Conservation (phyloP, 2,113 vertebrate species). For the Corythaeola cristata region DNA sequence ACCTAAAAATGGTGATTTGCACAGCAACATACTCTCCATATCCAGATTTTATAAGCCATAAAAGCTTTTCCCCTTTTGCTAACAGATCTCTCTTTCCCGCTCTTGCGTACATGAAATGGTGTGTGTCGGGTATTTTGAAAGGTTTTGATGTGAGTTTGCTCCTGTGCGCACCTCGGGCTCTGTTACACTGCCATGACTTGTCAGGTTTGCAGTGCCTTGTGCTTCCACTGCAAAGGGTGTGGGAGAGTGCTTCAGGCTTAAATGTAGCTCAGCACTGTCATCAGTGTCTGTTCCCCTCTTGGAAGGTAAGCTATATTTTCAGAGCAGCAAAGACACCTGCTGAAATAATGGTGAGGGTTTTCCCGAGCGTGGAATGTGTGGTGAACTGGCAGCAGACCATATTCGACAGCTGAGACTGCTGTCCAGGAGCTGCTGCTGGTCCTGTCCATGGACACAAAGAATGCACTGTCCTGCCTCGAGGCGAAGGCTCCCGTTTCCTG, state of each 20-base stretch:
- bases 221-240: background rate
- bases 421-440: background rate
- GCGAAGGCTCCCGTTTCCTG: background rate
- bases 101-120: background rate
- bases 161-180: background rate
- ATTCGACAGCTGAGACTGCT: background rate
- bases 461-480: background rate
- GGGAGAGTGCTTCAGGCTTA: background rate
- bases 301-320: background rate
- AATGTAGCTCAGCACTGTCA: background rate
- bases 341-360: background rate
- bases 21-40: accelerated
- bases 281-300: background rate
- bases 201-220: background rate
- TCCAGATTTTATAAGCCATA: background rate
- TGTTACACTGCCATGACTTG: background rate
- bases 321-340: background rate
- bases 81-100: background rate
- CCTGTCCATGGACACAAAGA: background rate
- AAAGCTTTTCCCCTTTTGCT: background rate
- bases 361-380: background rate
- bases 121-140: background rate
- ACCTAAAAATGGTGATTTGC: background rate
- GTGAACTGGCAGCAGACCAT: background rate
- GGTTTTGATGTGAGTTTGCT: background rate